Evolutionary conservation across 2,113 vertebrate species (phyloP).

Genomic region (Varanus salvator): DNA sequence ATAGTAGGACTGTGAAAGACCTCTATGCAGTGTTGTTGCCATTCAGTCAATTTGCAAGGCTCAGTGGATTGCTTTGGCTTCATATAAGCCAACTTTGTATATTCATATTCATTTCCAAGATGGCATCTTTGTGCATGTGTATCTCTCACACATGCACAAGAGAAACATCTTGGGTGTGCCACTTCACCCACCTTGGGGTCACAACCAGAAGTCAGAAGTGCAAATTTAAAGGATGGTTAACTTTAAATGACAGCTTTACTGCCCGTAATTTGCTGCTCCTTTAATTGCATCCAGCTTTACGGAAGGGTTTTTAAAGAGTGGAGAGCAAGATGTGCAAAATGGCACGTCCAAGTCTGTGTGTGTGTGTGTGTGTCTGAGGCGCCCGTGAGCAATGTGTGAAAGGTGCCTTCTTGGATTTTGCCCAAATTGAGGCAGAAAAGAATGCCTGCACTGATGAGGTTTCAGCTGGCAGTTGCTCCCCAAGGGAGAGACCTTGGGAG

Average conservation of each 20-base stretch:
- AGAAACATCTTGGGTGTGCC: background rate
- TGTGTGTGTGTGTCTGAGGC: background rate
- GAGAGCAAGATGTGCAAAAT: background rate
- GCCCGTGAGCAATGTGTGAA: background rate
- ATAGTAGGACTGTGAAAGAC: background rate
- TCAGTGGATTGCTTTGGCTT: background rate
- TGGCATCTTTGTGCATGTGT: background rate
- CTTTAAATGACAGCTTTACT: background rate
- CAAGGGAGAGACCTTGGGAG: too few relatives aligned
- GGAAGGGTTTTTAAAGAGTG: background rate
- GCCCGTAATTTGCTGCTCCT: background rate
- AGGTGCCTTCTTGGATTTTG: background rate
- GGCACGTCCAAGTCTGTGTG: background rate
- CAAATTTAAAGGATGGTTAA: background rate
- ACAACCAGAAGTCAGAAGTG: background rate
- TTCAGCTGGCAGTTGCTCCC: background rate
- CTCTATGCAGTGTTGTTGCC: background rate
- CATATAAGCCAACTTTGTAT: background rate
- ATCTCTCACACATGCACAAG: background rate
- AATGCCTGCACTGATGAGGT: background rate
- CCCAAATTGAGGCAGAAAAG: background rate
- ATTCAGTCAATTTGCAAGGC: background rate
- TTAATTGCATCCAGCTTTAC: conserved; percentile 1
- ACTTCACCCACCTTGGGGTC: background rate
- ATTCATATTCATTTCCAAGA: background rate